These are phyloP conservation scores for Girardinus metallicus DNA, from an alignment of 2,797 vertebrate genomes.

Conservation along the genomic window DNA sequence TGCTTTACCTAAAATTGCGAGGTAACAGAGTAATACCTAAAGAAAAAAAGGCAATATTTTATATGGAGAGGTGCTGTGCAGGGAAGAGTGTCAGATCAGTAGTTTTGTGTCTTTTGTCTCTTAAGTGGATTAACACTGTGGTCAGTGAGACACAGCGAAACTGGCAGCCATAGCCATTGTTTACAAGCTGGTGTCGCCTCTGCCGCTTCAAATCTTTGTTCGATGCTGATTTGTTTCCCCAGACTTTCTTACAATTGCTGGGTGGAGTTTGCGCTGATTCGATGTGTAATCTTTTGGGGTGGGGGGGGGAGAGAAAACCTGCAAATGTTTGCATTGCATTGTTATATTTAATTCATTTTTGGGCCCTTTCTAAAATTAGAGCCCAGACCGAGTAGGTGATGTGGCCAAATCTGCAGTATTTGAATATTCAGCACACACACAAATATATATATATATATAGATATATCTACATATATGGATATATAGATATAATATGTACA, in stretches of 20 bases:
- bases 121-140: constrained; percentile 79
- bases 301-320: not conserved
- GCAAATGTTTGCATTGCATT: constrained; percentile 32
- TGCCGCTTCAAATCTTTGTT: constrained; percentile 62
- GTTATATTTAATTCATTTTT: constrained; percentile 28
- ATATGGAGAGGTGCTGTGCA: constrained; percentile 17
- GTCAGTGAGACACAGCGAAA: constrained; percentile 72
- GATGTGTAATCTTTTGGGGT: constrained; percentile 58
- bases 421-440: not conserved
- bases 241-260: constrained; percentile 41
- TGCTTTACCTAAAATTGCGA: constrained; percentile 21
- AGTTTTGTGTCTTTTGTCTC: constrained; percentile 65
- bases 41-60: constrained; percentile 6
- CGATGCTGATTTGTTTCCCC: constrained; percentile 53
- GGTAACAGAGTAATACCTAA: constrained; percentile 10
- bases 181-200: constrained; percentile 69
- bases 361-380: constrained; percentile 21
- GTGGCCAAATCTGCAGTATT: not conserved
- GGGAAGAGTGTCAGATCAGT: constrained; percentile 43
- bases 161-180: constrained; percentile 75
- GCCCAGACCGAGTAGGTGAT: not conserved
- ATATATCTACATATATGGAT: too few relatives aligned
- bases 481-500: not conserved
- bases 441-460: not conserved
- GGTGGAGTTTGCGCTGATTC: constrained; percentile 55